A percentile compares a stretch with the other conserved stretches of the same genome.
Evolutionary conservation across 2,797 vertebrate genomes (phyloP).

Genomic region (Alauda arvensis): DNA sequence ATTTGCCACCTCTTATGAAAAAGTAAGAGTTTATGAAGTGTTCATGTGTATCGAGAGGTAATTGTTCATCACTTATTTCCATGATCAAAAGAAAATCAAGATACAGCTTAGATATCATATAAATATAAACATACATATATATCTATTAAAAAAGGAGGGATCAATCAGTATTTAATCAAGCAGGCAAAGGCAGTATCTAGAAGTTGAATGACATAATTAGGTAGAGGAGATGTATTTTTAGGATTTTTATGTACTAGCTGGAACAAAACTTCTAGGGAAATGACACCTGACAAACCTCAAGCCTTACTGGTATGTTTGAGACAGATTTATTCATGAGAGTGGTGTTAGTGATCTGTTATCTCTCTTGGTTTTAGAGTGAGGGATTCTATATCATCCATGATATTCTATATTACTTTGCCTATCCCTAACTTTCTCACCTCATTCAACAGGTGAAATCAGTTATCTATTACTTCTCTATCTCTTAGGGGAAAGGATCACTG

Average conservation of each 20-base stretch:
- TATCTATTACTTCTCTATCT: not conserved
- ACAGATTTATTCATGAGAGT: not conserved
- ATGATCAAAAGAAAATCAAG: not conserved
- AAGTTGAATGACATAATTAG: not conserved
- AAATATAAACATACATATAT: not conserved
- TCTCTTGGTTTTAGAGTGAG: not conserved
- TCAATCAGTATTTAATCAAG: not conserved
- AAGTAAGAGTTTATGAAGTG: not conserved
- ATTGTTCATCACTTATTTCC: not conserved
- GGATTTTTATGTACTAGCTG: not conserved
- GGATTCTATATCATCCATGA: not conserved
- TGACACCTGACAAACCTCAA: not conserved
- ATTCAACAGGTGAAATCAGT: not conserved
- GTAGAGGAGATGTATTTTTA: not conserved
- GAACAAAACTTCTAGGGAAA: not conserved
- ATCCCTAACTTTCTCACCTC: not conserved
- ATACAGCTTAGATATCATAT: not conserved
- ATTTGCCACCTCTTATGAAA: not conserved
- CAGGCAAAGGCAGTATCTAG: not conserved
- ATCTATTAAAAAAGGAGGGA: not conserved
- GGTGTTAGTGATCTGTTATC: not conserved
- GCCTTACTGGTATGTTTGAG: not conserved
- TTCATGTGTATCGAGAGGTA: not conserved
- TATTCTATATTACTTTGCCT: not conserved
- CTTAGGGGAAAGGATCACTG: not conserved